phyloP scores from a whole-genome alignment of 2,888 invertebrate genomes.

The Silvanus unidentatus region DNA sequence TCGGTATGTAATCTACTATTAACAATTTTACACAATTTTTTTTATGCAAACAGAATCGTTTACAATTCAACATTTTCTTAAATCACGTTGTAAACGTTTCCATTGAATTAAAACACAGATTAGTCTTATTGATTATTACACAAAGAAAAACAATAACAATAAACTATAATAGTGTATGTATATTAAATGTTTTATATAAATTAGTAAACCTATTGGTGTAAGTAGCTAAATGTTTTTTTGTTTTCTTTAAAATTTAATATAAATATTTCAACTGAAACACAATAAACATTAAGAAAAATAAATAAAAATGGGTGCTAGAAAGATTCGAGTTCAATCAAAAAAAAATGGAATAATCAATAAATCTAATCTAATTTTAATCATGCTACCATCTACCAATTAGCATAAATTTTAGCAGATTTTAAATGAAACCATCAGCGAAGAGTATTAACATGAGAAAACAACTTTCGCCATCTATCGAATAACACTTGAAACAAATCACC shows the following conservation, averaged over 20 bases:
- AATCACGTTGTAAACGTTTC: conserved; percentile 29
- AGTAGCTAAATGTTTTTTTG: too few relatives aligned
- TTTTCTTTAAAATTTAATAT: too few relatives aligned
- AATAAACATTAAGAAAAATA: conserved; percentile 16
- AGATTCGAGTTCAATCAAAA: conserved; percentile 6
- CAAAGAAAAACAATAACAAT: conserved; percentile 2
- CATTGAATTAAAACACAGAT: conserved; percentile 34
- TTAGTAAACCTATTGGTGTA: too few relatives aligned
- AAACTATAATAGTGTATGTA: too few relatives aligned
- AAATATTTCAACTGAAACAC: conserved; percentile 27
- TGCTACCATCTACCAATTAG: conserved; percentile 7
- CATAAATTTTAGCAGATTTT: too few relatives aligned
- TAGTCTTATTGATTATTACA: conserved; percentile 42
- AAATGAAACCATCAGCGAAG: too few relatives aligned
- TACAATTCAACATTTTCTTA: conserved; percentile 1
- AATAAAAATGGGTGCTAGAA: conserved; percentile 20
- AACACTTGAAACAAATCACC: too few relatives aligned
- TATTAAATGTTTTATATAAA: too few relatives aligned
- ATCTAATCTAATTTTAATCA: conserved; percentile 31
- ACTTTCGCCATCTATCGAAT: too few relatives aligned
- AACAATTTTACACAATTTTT: conserved; percentile 2
- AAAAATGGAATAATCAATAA: conserved; percentile 35
- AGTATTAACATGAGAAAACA: too few relatives aligned
- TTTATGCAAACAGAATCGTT: neutral
- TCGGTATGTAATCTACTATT: too few relatives aligned